These are phyloP conservation scores for Tetragonisca angustula DNA, from an alignment of 2,888 invertebrate genomes.

Conservation along the genomic window DNA sequence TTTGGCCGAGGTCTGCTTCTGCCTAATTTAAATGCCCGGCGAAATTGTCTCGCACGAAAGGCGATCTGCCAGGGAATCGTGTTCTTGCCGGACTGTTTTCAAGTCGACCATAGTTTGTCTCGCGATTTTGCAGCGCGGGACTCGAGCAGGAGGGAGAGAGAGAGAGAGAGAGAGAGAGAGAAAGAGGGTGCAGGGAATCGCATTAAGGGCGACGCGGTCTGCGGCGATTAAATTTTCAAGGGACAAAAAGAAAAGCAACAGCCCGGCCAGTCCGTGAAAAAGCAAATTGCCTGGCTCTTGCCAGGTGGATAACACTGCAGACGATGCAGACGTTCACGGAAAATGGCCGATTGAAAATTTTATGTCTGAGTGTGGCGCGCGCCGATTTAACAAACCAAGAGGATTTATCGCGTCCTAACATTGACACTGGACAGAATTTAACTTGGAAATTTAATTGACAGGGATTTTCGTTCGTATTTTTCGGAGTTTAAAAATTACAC, in stretches of 20 bases:
- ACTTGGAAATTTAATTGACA: too few species aligned
- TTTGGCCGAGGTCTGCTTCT: too few species aligned
- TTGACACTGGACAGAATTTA: too few species aligned
- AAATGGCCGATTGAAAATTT: background rate
- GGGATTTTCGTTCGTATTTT: too few species aligned
- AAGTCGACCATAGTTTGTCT: slow-evolving; percentile 29
- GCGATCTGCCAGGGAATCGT: slow-evolving; percentile 10
- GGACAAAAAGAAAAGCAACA: slow-evolving; percentile 55
- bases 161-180: slow-evolving; percentile 14
- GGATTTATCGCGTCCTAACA: too few species aligned
- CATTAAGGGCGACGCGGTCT: slow-evolving; percentile 74
- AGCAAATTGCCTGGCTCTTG: slow-evolving; percentile 73
- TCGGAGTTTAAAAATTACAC: too few species aligned
- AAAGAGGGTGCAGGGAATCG: slow-evolving; percentile 54
- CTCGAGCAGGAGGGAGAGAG: slow-evolving; percentile 3
- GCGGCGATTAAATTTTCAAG: slow-evolving; percentile 76
- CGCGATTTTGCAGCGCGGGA: slow-evolving; percentile 1
- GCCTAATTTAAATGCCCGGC: too few species aligned
- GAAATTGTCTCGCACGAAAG: background rate
- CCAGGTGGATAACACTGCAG: slow-evolving; percentile 39
- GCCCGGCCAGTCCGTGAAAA: slow-evolving; percentile 59
- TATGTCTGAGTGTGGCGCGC: background rate
- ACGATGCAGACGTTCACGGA: slow-evolving; percentile 52
- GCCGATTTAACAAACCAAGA: too few species aligned
- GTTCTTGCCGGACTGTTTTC: slow-evolving; percentile 25